Base-by-base conservation (phyloP, 1,140 invertebrate species). In the Apocrypta bakeri region DNA sequence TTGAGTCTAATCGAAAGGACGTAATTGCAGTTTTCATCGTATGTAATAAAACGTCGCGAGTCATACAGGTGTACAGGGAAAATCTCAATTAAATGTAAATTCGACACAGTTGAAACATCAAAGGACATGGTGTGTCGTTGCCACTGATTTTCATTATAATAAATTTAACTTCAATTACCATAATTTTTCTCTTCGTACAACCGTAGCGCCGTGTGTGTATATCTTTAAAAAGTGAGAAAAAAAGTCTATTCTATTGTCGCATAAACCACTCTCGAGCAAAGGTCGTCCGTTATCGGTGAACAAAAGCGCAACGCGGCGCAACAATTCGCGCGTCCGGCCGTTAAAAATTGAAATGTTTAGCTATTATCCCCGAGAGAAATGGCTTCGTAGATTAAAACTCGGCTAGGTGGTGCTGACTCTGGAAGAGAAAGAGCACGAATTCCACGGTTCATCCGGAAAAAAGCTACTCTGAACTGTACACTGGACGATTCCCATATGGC, bases 331-430 rank as follows among this genome's bases (percentile, higher is more conserved):
- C 66, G 68, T 61, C 79, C 40, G 40, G 29, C 73, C 71, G 71
- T 27, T 33, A 40, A 71, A 48, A 77, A 82, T 82, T 73, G 68
- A 82, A 78, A 78, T 82, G 75, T 73, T 82, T 82, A 78, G 81
- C 74, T 29, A 56, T 82, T 82, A 61, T 64, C 33, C 76, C 17
- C 76, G 17, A 64, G 76, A 83, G 61, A 83, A 83, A 83, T 83
- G 72, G 69, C n/a, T 66, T 31, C n/a, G 74, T 37, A 74, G 76
- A 79, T 83, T 83, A 79, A 83, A 83, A 83, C 68, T 79, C 31
- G 25, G 33, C n/a, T n/a, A n/a, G n/a, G n/a, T n/a, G n/a, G 21
- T 7, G 63, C 24, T 12, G 63, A 40, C 42, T 63, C 25, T 2
- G 66, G n/a, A n/a, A n/a, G n/a, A n/a, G n/a, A n/a, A 73, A 74